A percentile compares a stretch with the other conserved stretches of the same genome.
Evolutionary conservation across 2,888 invertebrate species (phyloP).

Genomic region (Idaea dimidiata): DNA sequence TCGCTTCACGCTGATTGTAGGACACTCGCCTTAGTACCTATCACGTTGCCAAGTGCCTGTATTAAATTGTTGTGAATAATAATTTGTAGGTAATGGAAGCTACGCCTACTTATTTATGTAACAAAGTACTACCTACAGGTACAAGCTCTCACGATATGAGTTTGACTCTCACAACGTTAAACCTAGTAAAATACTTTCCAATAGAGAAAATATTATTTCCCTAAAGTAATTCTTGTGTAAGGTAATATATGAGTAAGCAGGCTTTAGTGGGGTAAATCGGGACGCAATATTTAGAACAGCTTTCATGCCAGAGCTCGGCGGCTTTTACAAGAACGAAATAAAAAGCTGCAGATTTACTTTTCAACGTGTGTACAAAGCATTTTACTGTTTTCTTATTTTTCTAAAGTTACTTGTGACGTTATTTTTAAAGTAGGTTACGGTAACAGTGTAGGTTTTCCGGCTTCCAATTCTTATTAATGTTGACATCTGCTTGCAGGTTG

Average conservation of each 20-base stretch:
- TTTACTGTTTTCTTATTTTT: constrained; percentile 35
- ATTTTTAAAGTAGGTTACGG: neutral
- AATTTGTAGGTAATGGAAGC: constrained; percentile 5
- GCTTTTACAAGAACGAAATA: constrained; percentile 61
- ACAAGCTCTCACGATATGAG: constrained; percentile 9
- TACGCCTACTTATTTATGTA: neutral
- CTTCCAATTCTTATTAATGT: constrained; percentile 16
- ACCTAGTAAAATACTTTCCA: constrained; percentile 36
- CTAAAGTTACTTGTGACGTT: constrained; percentile 18
- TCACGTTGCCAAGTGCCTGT: constrained; percentile 29
- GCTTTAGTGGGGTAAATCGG: constrained; percentile 65
- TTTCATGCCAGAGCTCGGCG: constrained; percentile 61
- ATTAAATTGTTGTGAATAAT: constrained; percentile 55
- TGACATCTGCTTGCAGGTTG: constrained; percentile 10
- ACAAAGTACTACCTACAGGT: neutral
- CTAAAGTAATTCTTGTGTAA: constrained; percentile 54
- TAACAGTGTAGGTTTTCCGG: constrained; percentile 2
- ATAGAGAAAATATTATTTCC: constrained; percentile 48
- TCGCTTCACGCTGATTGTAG: too few species aligned
- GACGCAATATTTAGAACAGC: constrained; percentile 73
- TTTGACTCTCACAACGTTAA: constrained; percentile 16
- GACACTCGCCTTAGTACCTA: too few species aligned
- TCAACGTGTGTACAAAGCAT: constrained; percentile 46
- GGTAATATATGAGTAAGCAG: constrained; percentile 57
- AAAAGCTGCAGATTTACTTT: constrained; percentile 61